Percentiles rank a stretch among this genome's conserved stretches.
phyloP scores from a whole-genome alignment of 53 echinoderm and acorn worm species.

The Stichopus horrens region DNA sequence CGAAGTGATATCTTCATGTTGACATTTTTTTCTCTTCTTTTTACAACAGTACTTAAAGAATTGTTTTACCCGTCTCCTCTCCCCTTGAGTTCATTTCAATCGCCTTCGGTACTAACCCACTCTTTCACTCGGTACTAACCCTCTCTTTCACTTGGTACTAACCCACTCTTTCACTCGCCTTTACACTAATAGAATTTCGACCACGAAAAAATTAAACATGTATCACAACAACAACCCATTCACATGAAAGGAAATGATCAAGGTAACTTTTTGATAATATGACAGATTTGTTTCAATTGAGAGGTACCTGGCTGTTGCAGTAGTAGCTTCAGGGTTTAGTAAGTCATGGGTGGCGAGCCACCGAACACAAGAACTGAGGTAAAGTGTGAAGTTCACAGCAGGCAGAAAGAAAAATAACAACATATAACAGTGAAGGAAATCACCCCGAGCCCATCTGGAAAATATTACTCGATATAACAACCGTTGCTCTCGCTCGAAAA shows the following conservation, averaged over 20 bases:
- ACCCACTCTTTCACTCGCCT: too few species aligned
- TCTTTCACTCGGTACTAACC: too few species aligned
- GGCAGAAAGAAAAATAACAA: neutral
- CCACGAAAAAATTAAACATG: too few species aligned
- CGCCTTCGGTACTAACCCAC: too few species aligned
- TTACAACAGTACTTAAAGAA: too few species aligned
- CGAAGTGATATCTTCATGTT: too few species aligned
- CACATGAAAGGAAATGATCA: neutral
- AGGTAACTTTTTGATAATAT: neutral
- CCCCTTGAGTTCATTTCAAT: too few species aligned
- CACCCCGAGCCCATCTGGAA: constrained; percentile 19
- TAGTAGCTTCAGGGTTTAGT: neutral
- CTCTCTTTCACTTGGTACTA: too few species aligned
- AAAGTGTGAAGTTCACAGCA: constrained; percentile 6
- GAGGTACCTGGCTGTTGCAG: neutral
- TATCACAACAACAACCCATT: too few species aligned
- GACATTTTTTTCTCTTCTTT: too few species aligned
- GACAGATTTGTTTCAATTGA: neutral
- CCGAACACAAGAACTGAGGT: neutral
- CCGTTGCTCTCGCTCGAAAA: neutral
- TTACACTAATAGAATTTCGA: too few species aligned
- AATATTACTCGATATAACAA: neutral
- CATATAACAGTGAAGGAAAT: constrained; percentile 1
- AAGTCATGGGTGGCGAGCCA: constrained; percentile 5
- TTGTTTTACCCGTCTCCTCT: too few species aligned